phyloP scores from a whole-genome alignment of 1,140 invertebrate species.

The Antheraea pernyi region DNA sequence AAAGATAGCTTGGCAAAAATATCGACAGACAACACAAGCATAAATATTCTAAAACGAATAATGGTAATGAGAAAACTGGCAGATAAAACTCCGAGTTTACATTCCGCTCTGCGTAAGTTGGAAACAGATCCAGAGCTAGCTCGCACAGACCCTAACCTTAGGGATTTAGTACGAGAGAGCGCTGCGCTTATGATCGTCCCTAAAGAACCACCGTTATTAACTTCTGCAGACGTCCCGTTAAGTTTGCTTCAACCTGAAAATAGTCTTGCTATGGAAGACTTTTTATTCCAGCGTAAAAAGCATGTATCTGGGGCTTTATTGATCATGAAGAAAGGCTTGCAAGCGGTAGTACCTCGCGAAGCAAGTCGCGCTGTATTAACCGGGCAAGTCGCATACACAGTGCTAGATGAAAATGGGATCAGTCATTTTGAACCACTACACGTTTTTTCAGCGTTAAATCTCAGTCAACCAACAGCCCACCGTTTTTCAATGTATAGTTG shows the following conservation, averaged over 20 bases:
- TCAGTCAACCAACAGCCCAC: constrained; percentile 82
- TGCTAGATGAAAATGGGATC: constrained; percentile 88
- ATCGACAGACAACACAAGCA: constrained; percentile 80
- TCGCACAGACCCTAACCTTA: constrained; percentile 83
- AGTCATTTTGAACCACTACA: constrained; percentile 88
- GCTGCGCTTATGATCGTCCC: constrained; percentile 84
- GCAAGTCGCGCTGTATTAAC: constrained; percentile 86
- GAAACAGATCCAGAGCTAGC: constrained; percentile 83
- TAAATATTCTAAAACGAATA: constrained; percentile 85
- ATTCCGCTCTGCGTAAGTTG: constrained; percentile 81
- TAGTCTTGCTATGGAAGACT: constrained; percentile 87
- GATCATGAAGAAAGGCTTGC: constrained; percentile 87
- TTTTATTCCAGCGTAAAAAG: constrained; percentile 82
- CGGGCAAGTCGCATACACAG: constrained; percentile 87
- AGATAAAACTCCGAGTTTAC: constrained; percentile 82
- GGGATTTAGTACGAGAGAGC: constrained; percentile 84
- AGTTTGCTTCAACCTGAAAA: constrained; percentile 84
- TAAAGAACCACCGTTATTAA: constrained; percentile 81
- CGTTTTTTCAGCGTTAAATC: constrained; percentile 84
- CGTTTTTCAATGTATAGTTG: constrained; percentile 84
- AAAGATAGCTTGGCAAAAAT: constrained; percentile 80
- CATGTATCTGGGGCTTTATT: constrained; percentile 81
- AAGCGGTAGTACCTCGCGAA: constrained; percentile 88
- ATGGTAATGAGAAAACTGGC: constrained; percentile 87
- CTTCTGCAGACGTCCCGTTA: constrained; percentile 84